Conservation (phyloP, 2,113 vertebrate species). For the Tichodroma muraria region DNA sequence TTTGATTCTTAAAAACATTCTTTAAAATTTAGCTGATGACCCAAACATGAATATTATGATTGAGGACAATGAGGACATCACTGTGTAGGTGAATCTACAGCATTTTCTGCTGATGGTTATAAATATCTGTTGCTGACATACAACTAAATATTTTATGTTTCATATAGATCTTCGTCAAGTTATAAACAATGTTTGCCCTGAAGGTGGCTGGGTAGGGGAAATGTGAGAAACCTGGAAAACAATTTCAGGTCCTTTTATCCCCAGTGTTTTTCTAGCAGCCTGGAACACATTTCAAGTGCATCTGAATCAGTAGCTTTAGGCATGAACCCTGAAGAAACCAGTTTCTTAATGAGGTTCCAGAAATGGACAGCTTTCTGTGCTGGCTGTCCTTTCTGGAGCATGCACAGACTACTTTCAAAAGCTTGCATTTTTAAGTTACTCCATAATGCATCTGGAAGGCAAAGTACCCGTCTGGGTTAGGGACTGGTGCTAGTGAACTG, state of each 20-base stretch:
- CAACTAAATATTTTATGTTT: slow-evolving; percentile 6
- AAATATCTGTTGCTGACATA: not conserved
- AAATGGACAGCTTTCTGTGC: not conserved
- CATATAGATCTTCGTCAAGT: not conserved
- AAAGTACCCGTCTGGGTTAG: not conserved
- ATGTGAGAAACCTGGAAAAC: not conserved
- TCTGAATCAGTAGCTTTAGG: not conserved
- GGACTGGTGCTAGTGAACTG: not conserved
- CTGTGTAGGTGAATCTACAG: not conserved
- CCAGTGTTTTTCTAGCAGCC: not conserved
- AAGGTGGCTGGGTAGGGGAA: not conserved
- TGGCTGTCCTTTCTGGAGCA: not conserved
- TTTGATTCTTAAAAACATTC: not conserved
- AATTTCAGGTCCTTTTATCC: not conserved
- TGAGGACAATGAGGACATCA: not conserved
- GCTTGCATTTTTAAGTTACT: not conserved
- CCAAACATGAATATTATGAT: not conserved
- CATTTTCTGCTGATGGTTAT: not conserved
- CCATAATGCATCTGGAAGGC: not conserved
- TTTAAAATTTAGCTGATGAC: not conserved
- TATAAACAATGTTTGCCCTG: not conserved
- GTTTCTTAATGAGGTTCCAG: not conserved
- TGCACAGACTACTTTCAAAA: not conserved
- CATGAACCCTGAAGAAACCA: not conserved
- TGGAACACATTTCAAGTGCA: not conserved